phyloP scores from a whole-genome alignment of 1,140 invertebrate species.

The Orchestia grillus region DNA sequence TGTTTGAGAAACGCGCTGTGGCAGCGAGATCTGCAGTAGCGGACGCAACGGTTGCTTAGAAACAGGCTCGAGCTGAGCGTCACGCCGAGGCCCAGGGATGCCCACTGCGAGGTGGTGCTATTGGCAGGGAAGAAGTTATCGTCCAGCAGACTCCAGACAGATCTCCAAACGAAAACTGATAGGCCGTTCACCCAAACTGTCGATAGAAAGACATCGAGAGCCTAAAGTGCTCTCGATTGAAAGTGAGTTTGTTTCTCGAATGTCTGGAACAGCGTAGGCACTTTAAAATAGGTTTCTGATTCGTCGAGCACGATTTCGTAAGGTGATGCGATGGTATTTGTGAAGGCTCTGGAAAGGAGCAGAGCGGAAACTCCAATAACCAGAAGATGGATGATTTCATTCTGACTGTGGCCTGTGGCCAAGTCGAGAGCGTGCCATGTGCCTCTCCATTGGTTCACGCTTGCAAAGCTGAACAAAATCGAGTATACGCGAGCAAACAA shows the following conservation, averaged over 20 bases:
- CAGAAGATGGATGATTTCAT: background rate
- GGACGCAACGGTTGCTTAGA: background rate
- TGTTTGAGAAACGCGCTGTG: too few relatives aligned
- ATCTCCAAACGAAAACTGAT: background rate
- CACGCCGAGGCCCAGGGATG: background rate
- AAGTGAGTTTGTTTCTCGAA: background rate
- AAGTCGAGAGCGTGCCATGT: conserved; percentile 11
- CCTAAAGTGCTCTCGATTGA: background rate
- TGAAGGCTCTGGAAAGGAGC: background rate
- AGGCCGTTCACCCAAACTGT: background rate
- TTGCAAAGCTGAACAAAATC: background rate
- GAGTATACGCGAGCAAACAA: background rate
- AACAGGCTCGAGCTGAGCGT: background rate
- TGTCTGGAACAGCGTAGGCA: background rate
- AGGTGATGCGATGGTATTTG: background rate
- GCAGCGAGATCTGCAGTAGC: background rate
- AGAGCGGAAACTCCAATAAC: background rate
- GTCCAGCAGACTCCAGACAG: background rate
- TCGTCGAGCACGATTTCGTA: background rate
- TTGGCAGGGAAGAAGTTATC: background rate
- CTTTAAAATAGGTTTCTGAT: background rate
- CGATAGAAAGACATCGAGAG: background rate
- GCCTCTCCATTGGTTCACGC: conserved; percentile 17
- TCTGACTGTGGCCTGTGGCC: background rate
- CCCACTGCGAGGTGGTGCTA: background rate